Conservation (phyloP, 2,888 invertebrate genomes). For the Caenorhabditis imperialis region DNA sequence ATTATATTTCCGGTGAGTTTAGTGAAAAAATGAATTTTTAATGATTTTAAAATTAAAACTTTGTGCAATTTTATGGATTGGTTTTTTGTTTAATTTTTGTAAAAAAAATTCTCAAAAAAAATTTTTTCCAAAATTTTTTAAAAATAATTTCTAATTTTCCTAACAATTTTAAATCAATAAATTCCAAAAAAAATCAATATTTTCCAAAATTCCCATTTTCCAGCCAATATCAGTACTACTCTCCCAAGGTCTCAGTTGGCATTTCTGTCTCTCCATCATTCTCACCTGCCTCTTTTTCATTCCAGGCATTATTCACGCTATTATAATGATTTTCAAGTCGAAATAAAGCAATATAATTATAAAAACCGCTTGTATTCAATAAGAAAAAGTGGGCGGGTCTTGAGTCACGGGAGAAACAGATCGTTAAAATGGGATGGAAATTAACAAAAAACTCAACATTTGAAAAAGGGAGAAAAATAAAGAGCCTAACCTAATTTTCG, state of each 20-base stretch:
- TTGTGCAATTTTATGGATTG: too few relatives aligned
- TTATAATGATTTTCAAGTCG: conserved; percentile 28
- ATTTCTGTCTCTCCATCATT: conserved; percentile 29
- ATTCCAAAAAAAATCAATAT: background rate
- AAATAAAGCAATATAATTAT: too few relatives aligned
- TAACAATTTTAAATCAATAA: too few relatives aligned
- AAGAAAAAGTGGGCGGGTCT: background rate
- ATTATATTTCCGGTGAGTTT: conserved; percentile 30
- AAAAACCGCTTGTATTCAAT: too few relatives aligned
- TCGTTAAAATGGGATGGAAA: background rate
- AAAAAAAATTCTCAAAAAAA: background rate
- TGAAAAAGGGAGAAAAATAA: conserved; percentile 1
- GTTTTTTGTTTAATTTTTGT: background rate
- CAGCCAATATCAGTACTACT: conserved; percentile 47
- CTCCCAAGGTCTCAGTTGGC: conserved; percentile 28
- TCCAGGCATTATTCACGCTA: conserved; percentile 47
- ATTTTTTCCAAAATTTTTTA: conserved; percentile 1
- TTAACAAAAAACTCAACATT: background rate
- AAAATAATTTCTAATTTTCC: background rate
- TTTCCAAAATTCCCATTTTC: conserved; percentile 1
- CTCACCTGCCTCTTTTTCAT: conserved; percentile 48
- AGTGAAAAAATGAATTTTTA: background rate
- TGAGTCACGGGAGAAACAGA: conserved; percentile 12
- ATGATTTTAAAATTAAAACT: too few relatives aligned
- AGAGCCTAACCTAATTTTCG: too few relatives aligned